Percentiles rank a stretch among this genome's conserved stretches.
These are phyloP conservation scores for Coenonympha glycerion DNA, from an alignment of 2,888 invertebrate species.

Conservation along the genomic window DNA sequence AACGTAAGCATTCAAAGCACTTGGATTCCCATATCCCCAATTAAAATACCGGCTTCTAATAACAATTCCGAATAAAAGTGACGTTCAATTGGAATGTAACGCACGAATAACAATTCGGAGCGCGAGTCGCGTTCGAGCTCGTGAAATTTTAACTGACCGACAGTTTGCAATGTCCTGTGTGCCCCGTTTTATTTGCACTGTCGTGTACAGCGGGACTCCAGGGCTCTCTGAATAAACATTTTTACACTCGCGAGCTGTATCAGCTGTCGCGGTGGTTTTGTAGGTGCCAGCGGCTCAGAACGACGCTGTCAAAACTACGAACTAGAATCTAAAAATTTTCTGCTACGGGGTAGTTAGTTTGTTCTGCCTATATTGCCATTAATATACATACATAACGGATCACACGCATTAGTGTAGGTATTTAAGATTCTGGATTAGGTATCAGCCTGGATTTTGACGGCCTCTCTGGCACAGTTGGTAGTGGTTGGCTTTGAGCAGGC, in stretches of 20 bases:
- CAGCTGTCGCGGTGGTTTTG: not conserved
- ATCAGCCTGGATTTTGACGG: too few relatives aligned
- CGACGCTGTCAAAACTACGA: not conserved
- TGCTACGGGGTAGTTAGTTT: too few relatives aligned
- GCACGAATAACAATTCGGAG: constrained; percentile 31
- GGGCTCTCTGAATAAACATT: constrained; percentile 9
- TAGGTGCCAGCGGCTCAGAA: not conserved
- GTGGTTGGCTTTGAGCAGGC: too few relatives aligned
- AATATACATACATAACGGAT: too few relatives aligned
- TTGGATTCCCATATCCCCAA: constrained; percentile 7
- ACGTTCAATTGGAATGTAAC: constrained; percentile 24
- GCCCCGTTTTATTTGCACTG: constrained; percentile 52
- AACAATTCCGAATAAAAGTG: constrained; percentile 16
- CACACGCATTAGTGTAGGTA: too few relatives aligned
- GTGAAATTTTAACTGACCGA: constrained; percentile 55
- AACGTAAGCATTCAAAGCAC: too few relatives aligned
- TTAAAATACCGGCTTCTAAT: constrained; percentile 31
- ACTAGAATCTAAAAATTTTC: not conserved
- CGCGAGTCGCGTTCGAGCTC: constrained; percentile 33
- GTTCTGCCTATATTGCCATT: too few relatives aligned
- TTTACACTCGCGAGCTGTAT: not conserved
- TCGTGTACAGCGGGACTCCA: constrained; percentile 37
- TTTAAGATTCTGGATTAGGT: too few relatives aligned
- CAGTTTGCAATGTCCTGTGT: not conserved
- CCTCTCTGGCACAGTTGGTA: too few relatives aligned